These are phyloP conservation scores for Leucophora obtusa DNA, from an alignment of 2,888 invertebrate species.

Conservation along the genomic window DNA sequence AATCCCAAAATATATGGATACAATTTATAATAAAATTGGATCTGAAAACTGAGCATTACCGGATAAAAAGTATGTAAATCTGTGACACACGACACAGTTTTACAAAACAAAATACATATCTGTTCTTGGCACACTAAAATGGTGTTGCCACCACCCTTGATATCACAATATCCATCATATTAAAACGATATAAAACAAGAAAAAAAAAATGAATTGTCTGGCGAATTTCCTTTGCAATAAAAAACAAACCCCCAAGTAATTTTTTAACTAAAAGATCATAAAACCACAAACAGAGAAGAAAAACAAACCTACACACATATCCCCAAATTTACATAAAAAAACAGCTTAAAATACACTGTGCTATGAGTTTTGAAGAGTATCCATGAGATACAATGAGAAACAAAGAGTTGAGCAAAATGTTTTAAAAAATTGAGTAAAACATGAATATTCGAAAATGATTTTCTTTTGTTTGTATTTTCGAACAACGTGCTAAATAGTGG, in stretches of 20 bases:
- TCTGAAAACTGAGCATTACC: too few species aligned
- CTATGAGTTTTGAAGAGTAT: neutral
- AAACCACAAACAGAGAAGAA: neutral
- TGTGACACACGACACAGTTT: too few species aligned
- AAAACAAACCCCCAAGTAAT: neutral
- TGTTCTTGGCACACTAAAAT: too few species aligned
- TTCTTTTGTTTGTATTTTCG: conserved; percentile 7
- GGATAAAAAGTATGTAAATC: too few species aligned
- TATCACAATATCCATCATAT: too few species aligned
- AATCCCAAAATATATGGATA: too few species aligned
- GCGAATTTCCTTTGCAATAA: conserved; percentile 23
- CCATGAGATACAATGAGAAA: conserved; percentile 3
- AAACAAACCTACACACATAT: neutral
- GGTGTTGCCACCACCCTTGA: too few species aligned
- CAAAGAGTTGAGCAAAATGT: neutral
- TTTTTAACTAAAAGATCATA: neutral
- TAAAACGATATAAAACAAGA: neutral
- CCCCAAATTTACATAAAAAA: neutral
- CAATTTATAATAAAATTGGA: too few species aligned
- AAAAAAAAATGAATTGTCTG: conserved; percentile 17
- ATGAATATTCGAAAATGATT: conserved; percentile 7
- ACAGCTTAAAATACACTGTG: neutral
- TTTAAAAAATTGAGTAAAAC: neutral
- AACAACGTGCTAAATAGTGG: conserved; percentile 21
- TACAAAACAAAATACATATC: too few species aligned